Evolutionary conservation across 2,888 invertebrate species (phyloP), one percentile per base, ranked within the genome.

Genomic region (Polyommatus icarus): DNA sequence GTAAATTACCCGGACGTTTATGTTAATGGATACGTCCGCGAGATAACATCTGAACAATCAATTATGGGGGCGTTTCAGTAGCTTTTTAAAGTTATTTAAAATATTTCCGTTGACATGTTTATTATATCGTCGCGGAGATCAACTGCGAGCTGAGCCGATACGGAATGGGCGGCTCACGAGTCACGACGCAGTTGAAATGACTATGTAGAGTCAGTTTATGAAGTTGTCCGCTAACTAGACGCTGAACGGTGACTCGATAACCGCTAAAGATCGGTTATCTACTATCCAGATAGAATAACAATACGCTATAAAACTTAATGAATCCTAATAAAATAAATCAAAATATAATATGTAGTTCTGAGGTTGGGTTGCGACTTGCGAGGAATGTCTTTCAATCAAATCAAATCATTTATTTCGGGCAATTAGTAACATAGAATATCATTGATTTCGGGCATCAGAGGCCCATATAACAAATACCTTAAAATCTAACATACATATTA

Each of bases 81-180:
- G 67, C 67, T 67, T 67, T 67, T 32, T 67, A 32, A 67, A 32
- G 67, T 67, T 67, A 67, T 67, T 67, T 67, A 67, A 67, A 67
- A 67, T 67, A 67, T 61, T 61, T 20, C 61, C 67, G 15, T 67
- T 32, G 67, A 67, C 67, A 67, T 6, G 67, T 32, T 67, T 67
- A 67, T 67, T 67, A 67, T 67, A 67, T 32, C 18, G 61, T 12
- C 20, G 29, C 15, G 1, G 15, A 29, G 67, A 67, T 67, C 67
- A 29, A 32, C 12, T 18, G 18, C 29, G 20, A 29, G 67, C 12
- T 18, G 18, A 67, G 20, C 29, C 29, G 29, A 67, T 29, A 67
- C 6, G 15, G 12, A 67, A 29, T 15, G 67, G 67, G 67, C 67
- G 29, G 29, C 29, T 32, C 29, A 67, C 67, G 67, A 67, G 18